Evolutionary conservation across 2,113 vertebrate genomes (phyloP).

Genomic region (Nansenia antarctica): DNA sequence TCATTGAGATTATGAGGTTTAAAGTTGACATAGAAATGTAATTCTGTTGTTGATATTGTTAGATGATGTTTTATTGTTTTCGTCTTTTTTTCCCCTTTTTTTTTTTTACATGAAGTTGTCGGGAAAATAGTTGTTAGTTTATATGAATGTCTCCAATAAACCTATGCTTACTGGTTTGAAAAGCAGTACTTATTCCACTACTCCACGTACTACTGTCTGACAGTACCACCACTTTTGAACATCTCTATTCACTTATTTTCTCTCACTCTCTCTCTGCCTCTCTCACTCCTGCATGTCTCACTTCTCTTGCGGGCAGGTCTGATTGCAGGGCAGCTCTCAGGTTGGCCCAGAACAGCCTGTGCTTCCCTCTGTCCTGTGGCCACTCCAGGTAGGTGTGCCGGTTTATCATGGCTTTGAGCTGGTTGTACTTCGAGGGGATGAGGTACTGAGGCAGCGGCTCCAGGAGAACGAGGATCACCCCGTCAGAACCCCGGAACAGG

Average conservation of each 20-base stretch:
- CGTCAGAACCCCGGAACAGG: slow-evolving; percentile 70
- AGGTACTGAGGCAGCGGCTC: slow-evolving; percentile 82
- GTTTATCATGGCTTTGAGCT: slow-evolving; percentile 85
- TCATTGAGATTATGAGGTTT: slow-evolving; percentile 19
- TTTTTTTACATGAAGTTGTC: too few relatives aligned
- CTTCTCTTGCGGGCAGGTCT: slow-evolving; percentile 41
- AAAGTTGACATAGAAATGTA: slow-evolving; percentile 8
- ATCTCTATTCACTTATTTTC: not conserved
- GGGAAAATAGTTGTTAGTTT: slow-evolving; percentile 23
- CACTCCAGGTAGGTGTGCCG: slow-evolving; percentile 86
- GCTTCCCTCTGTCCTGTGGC: slow-evolving; percentile 85
- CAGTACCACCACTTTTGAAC: too few relatives aligned
- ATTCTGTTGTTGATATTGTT: slow-evolving; percentile 39
- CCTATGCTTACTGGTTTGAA: slow-evolving; percentile 27
- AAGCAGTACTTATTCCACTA: not conserved
- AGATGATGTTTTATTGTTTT: slow-evolving; percentile 44
- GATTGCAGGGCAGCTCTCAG: slow-evolving; percentile 78
- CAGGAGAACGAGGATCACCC: slow-evolving; percentile 85
- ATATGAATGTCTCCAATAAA: slow-evolving; percentile 46
- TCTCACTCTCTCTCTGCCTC: not conserved
- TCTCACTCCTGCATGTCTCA: slow-evolving; percentile 29
- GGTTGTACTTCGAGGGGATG: slow-evolving; percentile 85
- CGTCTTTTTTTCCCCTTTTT: too few relatives aligned
- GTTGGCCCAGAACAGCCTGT: slow-evolving; percentile 85
- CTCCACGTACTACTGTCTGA: too few relatives aligned